Evolutionary conservation across 1,140 invertebrate genomes (phyloP).

Genomic region (Drosophila subobscura): DNA sequence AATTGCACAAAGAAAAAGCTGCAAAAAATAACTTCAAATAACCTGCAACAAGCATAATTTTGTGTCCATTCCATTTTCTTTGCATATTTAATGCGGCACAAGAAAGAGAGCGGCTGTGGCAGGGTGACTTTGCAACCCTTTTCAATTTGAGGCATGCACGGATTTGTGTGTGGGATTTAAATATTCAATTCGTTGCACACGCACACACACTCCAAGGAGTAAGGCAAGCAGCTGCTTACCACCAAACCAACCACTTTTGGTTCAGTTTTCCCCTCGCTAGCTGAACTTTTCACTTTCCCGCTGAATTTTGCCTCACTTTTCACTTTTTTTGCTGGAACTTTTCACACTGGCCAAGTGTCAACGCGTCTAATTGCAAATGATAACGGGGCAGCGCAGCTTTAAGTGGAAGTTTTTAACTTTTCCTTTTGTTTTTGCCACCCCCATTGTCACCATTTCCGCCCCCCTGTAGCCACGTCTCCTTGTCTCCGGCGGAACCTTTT

Average conservation of each 20-base stretch:
- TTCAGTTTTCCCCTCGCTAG: constrained; percentile 12
- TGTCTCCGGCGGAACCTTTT: constrained; percentile 38
- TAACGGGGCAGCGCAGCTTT: constrained; percentile 54
- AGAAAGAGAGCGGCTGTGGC: too few relatives aligned
- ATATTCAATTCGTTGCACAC: constrained; percentile 69
- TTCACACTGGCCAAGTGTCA: constrained; percentile 60
- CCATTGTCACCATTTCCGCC: neutral
- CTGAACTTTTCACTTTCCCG: constrained; percentile 47
- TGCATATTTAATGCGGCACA: constrained; percentile 59
- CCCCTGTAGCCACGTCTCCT: too few relatives aligned
- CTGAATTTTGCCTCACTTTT: constrained; percentile 11
- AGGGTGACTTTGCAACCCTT: constrained; percentile 41
- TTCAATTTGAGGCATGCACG: constrained; percentile 59
- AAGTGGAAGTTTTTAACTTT: constrained; percentile 53
- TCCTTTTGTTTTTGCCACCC: constrained; percentile 36
- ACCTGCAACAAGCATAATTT: constrained; percentile 65
- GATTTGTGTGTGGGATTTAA: constrained; percentile 66
- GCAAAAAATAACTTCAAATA: constrained; percentile 11
- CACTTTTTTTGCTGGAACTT: constrained; percentile 28
- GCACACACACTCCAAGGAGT: neutral
- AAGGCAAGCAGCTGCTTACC: constrained; percentile 51
- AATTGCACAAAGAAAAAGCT: too few relatives aligned
- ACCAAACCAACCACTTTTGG: constrained; percentile 42
- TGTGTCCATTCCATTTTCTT: constrained; percentile 41
- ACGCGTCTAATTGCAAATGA: constrained; percentile 77